A percentile compares a stretch with the other conserved stretches of the same genome.
phyloP scores from a whole-genome alignment of 2,113 vertebrate species.

The Datnioides undecimradiatus region DNA sequence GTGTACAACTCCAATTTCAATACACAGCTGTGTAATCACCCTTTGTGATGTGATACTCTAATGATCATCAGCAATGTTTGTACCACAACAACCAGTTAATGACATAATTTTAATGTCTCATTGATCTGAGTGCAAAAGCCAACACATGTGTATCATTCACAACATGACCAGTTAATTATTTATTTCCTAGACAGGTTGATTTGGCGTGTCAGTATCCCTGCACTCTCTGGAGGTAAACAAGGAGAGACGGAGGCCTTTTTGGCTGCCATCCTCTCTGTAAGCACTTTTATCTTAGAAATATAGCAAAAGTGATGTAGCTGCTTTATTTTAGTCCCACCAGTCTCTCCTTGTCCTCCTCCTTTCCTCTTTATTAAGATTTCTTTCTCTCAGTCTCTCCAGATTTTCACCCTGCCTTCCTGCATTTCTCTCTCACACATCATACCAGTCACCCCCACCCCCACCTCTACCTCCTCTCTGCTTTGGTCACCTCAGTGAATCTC shows the following conservation, averaged over 20 bases:
- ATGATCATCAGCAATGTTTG: background rate
- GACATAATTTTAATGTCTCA: background rate
- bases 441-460: slow-evolving; percentile 10
- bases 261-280: background rate
- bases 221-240: slow-evolving; percentile 5
- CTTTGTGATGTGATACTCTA: background rate
- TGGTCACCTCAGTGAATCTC: slow-evolving; percentile 52
- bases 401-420: background rate
- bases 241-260: background rate
- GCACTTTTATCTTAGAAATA: slow-evolving; percentile 9
- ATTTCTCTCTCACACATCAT: slow-evolving; percentile 27
- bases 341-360: slow-evolving; percentile 7
- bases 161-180: background rate
- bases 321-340: background rate
- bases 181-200: background rate
- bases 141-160: background rate
- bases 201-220: background rate
- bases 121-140: background rate
- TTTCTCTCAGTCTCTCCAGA: slow-evolving; percentile 1
- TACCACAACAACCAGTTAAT: background rate
- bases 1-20: background rate
- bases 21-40: background rate
- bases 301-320: slow-evolving; percentile 17
- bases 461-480: slow-evolving; percentile 30
- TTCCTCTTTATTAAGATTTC: slow-evolving; percentile 3